Evolutionary conservation across 2,888 invertebrate genomes (phyloP).

Genomic region (Empis stercorea): DNA sequence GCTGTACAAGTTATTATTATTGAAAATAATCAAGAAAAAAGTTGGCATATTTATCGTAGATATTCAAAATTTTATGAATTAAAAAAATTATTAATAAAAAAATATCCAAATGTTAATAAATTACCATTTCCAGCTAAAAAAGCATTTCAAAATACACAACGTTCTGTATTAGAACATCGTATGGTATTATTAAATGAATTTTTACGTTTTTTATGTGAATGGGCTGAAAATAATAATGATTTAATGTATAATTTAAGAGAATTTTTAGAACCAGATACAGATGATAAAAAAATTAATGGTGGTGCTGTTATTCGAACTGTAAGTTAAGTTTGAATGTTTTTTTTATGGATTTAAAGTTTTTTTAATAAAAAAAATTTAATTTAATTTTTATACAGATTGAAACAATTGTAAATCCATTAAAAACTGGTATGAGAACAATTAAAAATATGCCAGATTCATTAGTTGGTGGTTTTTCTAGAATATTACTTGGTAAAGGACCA

Average conservation of each 20-base stretch:
- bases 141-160: conserved; percentile 84
- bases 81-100: conserved; percentile 48
- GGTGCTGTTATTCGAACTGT: conserved; percentile 48
- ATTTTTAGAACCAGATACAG: conserved; percentile 57
- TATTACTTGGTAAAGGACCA: conserved; percentile 42
- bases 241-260: conserved; percentile 38
- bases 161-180: conserved; percentile 69
- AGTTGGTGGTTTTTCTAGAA: conserved; percentile 45
- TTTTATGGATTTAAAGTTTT: not conserved
- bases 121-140: conserved; percentile 84
- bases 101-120: conserved; percentile 60
- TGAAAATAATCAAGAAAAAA: conserved; percentile 53
- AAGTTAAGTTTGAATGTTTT: conserved; percentile 10
- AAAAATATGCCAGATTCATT: conserved; percentile 67
- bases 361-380: not conserved
- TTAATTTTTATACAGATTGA: conserved; percentile 25
- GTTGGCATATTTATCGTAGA: conserved; percentile 84
- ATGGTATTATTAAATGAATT: conserved; percentile 72
- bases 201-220: conserved; percentile 54
- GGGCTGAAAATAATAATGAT: conserved; percentile 43
- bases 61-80: conserved; percentile 92
- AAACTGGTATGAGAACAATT: conserved; percentile 59
- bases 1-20: conserved; percentile 62
- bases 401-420: conserved; percentile 46
- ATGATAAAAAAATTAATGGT: conserved; percentile 48